Conservation (phyloP, 2,797 vertebrate genomes). For the Distichodus sexfasciatus region DNA sequence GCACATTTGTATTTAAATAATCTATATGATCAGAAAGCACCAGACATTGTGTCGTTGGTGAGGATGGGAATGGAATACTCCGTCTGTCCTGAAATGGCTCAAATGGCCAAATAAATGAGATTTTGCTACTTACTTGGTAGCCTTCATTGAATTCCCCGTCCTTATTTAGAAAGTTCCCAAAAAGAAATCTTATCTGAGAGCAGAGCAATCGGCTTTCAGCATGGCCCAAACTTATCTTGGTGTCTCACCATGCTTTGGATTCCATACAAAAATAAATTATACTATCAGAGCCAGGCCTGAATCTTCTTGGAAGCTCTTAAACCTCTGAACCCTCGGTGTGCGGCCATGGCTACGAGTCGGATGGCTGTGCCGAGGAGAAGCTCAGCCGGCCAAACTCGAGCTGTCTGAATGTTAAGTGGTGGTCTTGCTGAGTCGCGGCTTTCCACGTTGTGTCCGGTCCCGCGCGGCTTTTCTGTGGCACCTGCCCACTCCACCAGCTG, state of each 20-base stretch:
- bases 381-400: slow-evolving; percentile 24
- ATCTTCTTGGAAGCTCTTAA: slow-evolving; percentile 37
- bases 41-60: not conserved
- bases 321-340: slow-evolving; percentile 12
- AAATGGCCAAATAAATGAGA: not conserved
- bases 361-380: slow-evolving; percentile 26
- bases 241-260: slow-evolving; percentile 21
- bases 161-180: slow-evolving; percentile 33
- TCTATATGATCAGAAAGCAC: too few relatives aligned
- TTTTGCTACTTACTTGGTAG: slow-evolving; percentile 11
- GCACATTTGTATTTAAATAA: too few relatives aligned
- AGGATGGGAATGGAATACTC: not conserved
- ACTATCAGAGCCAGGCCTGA: slow-evolving; percentile 26
- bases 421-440: slow-evolving; percentile 27
- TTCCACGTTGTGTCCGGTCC: not conserved
- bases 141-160: slow-evolving; percentile 9
- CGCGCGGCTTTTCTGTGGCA: slow-evolving; percentile 14
- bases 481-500: slow-evolving; percentile 46
- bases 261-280: slow-evolving; percentile 28
- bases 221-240: slow-evolving; percentile 23
- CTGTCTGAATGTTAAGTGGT: slow-evolving; percentile 47
- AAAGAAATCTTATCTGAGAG: slow-evolving; percentile 38
- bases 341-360: not conserved
- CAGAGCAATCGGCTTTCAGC: slow-evolving; percentile 22
- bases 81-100: not conserved